These are phyloP conservation scores for Thaumatotibia leucotreta DNA, from an alignment of 1,140 invertebrate genomes.

Conservation along the genomic window DNA sequence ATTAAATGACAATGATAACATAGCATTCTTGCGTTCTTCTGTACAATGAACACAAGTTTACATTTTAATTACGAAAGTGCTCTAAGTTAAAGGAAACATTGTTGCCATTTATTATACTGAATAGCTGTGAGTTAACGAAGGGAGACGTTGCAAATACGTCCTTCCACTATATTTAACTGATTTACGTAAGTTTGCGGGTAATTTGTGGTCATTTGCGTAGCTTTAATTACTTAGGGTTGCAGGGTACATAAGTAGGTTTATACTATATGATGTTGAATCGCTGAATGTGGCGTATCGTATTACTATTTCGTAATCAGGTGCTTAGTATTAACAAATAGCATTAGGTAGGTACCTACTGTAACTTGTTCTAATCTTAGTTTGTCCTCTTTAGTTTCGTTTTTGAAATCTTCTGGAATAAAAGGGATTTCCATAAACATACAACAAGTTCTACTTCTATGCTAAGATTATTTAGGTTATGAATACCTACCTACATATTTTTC, in stretches of 20 bases:
- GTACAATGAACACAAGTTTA: neutral
- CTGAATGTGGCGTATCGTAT: neutral
- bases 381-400: too few species aligned
- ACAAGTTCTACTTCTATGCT: too few species aligned
- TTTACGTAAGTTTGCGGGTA: neutral
- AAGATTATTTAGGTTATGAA: neutral
- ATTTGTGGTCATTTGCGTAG: neutral
- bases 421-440: too few species aligned
- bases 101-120: conserved; percentile 26
- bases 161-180: neutral
- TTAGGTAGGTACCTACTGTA: too few species aligned
- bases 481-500: neutral
- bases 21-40: too few species aligned
- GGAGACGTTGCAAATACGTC: conserved; percentile 13
- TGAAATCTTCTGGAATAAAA: too few species aligned
- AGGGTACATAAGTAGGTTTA: neutral
- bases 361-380: too few species aligned
- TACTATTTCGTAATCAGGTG: too few species aligned
- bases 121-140: conserved; percentile 30
- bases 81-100: conserved; percentile 21
- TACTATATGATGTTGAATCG: neutral
- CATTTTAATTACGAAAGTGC: conserved; percentile 5
- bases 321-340: too few species aligned
- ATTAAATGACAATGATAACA: too few species aligned
- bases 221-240: neutral